Percentiles rank a stretch among this genome's conserved stretches.
These are phyloP conservation scores for Rotaria magnacalcarata DNA, from an alignment of 2,888 invertebrate genomes.

Conservation along the genomic window DNA sequence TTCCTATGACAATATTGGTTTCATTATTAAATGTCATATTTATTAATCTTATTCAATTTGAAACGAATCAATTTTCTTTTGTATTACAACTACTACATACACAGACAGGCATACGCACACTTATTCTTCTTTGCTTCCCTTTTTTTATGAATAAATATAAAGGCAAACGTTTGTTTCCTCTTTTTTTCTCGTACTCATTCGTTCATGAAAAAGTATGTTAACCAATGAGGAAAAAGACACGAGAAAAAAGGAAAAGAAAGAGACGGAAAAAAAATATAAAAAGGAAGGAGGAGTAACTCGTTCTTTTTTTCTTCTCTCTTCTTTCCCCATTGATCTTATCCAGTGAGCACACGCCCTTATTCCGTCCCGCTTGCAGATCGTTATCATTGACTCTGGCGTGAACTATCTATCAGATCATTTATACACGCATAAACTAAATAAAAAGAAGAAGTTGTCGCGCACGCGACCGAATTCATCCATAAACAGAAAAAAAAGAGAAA, in stretches of 20 bases:
- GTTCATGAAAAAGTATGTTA: not conserved
- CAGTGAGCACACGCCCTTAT: conserved; percentile 1
- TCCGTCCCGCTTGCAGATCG: conserved; percentile 17
- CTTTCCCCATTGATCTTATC: not conserved
- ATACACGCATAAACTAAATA: conserved; percentile 29
- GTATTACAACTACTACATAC: not conserved
- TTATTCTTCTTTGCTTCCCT: not conserved
- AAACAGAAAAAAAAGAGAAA: not conserved
- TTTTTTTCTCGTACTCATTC: not conserved
- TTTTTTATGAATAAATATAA: not conserved
- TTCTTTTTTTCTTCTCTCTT: not conserved
- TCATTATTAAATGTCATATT: conserved; percentile 26
- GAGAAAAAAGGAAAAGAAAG: not conserved
- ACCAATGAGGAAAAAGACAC: conserved; percentile 22
- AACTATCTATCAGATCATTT: conserved; percentile 17
- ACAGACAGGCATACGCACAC: not conserved
- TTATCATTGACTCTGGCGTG: conserved; percentile 25
- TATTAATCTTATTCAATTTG: conserved; percentile 2
- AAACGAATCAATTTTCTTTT: conserved; percentile 2
- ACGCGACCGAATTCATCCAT: conserved; percentile 6
- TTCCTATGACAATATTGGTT: conserved; percentile 18
- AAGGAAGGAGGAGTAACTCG: not conserved
- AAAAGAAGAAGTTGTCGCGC: not conserved
- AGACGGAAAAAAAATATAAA: not conserved
- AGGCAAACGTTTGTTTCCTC: not conserved